Base-by-base conservation (phyloP, 92 coral and sea anemone genomes). In the Phymanthus crucifer region DNA sequence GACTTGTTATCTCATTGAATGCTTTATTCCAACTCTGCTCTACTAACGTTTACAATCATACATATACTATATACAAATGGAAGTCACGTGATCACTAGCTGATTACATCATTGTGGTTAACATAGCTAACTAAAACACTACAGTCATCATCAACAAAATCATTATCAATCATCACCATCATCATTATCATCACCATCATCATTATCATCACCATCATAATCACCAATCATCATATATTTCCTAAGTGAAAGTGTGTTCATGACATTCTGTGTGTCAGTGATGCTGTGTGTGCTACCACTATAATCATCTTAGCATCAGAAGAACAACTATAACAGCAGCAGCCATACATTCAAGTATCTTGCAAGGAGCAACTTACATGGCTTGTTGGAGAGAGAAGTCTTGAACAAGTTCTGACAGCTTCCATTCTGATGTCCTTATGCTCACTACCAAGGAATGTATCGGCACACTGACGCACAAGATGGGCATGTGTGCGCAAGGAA, bases 381-480 rank as follows among this genome's bases (percentile, higher is more conserved):
- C 91, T 81, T 2, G 99, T 86, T 3, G 99, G 99, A n/a, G 98
- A 89, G 11, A 96, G 89, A 29, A 96, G 96, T 61, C 99, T 83
- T 1, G 99, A 94, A 58, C 99, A 96, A 33, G 99, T 96, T 81
- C 99, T 89, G 29, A 96, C 97, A 43, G 99, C 99, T 78, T 96
- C 99, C 94, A 93, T 96, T 33, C 99, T 92, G 32, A 93, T 94
- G 76, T 96, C 99, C 78, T 96, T 96, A 89, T 90, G 80, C 80
- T 96, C 99, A 79, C 99, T 96, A 74, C 98, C 98, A 64, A 96
- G 91, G 74, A 96, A 96, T 10, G 98, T 91, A 50, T 96, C 99
- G 26, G 99, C 97, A 81, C 99, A 96, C 56, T 96, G 97, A 0
- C 99, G 88, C 40, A 96, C 97, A 27, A 96, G 87, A 74, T 93